Evolutionary conservation across 1,140 invertebrate species (phyloP).

Genomic region (Drosophila trapezifrons): DNA sequence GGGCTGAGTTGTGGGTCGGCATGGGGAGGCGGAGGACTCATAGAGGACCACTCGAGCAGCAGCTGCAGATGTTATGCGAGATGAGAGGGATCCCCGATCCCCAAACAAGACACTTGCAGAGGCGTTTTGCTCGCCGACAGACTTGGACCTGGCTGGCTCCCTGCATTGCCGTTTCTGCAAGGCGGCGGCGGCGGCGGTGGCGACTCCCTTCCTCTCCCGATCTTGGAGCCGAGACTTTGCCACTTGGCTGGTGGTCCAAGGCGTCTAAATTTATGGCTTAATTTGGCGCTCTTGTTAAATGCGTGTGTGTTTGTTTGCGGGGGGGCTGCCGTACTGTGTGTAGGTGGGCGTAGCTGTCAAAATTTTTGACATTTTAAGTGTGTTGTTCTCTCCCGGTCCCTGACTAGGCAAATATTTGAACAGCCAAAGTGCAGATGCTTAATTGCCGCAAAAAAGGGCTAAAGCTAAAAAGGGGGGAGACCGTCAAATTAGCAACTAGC

Average conservation of each 20-base stretch:
- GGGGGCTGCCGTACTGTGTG: constrained; percentile 29
- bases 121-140: constrained; percentile 56
- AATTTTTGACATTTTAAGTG: constrained; percentile 77
- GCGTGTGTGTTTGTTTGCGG: constrained; percentile 64
- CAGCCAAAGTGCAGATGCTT: constrained; percentile 48
- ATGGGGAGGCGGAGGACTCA: constrained; percentile 10
- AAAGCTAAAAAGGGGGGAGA: background rate
- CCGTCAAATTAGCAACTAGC: constrained; percentile 28
- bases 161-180: constrained; percentile 49
- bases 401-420: constrained; percentile 69
- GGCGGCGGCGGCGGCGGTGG: constrained; percentile 12
- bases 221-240: constrained; percentile 26
- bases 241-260: constrained; percentile 72
- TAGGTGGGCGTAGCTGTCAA: constrained; percentile 69
- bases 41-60: constrained; percentile 31
- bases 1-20: constrained; percentile 22
- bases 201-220: background rate
- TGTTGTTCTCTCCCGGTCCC: constrained; percentile 44
- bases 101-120: constrained; percentile 56
- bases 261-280: constrained; percentile 79
- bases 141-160: constrained; percentile 53
- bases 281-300: constrained; percentile 79
- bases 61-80: constrained; percentile 35
- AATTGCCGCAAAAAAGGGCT: constrained; percentile 52
- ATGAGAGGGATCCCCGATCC: constrained; percentile 9